Evolutionary conservation across 2,113 vertebrate species (phyloP).

Genomic region (Planiliza haematocheilus): DNA sequence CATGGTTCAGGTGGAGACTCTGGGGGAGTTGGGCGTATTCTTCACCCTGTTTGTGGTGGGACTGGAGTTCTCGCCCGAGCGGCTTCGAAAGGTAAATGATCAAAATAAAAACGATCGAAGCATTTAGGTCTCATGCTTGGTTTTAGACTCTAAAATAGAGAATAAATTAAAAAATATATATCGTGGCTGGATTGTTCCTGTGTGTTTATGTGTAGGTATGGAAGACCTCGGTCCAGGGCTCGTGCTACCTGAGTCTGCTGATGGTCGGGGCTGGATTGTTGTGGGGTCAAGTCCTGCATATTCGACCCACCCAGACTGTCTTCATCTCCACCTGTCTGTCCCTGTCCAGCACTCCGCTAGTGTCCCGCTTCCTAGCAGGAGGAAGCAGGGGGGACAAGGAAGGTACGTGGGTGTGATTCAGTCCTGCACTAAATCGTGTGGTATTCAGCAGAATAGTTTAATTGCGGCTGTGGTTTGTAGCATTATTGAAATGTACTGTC

Average conservation of each 20-base stretch:
- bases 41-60: conserved; percentile 99
- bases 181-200: not conserved
- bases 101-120: too few relatives aligned
- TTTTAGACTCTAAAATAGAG: too few relatives aligned
- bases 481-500: too few relatives aligned
- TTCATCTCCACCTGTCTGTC: conserved; percentile 96
- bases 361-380: conserved; percentile 93
- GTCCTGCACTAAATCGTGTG: too few relatives aligned
- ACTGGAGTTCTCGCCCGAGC: conserved; percentile 97
- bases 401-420: conserved; percentile 77
- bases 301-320: conserved; percentile 92
- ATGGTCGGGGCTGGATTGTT: conserved; percentile 93
- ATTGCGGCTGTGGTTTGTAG: too few relatives aligned
- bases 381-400: conserved; percentile 91
- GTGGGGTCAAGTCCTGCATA: conserved; percentile 92
- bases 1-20: conserved; percentile 96
- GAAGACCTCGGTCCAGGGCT: conserved; percentile 94
- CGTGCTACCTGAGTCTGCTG: conserved; percentile 90
- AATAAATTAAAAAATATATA: too few relatives aligned
- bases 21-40: conserved; percentile 97
- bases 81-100: conserved; percentile 90
- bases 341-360: conserved; percentile 95
- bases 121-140: too few relatives aligned
- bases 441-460: too few relatives aligned
- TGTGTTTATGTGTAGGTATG: conserved; percentile 87